phyloP scores from a whole-genome alignment of 2,797 vertebrate species.

The Alca torda region DNA sequence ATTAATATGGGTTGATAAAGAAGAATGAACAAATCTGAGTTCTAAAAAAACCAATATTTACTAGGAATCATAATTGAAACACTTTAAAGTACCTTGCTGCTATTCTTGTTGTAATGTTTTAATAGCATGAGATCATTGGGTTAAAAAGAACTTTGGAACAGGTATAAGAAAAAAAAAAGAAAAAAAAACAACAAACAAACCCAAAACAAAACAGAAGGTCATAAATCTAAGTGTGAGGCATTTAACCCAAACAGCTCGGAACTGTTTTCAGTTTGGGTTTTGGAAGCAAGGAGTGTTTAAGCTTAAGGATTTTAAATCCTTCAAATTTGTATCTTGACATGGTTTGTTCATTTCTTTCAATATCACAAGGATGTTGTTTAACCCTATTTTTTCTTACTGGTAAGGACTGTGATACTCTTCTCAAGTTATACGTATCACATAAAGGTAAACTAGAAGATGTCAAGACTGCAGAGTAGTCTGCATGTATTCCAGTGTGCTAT shows the following conservation, averaged over 20 bases:
- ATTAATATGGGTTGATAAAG: neutral
- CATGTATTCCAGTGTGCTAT: neutral
- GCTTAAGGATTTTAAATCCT: neutral
- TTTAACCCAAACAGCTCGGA: neutral
- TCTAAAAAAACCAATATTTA: accelerated
- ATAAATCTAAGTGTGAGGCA: neutral
- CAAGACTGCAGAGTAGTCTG: neutral
- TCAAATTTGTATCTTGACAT: neutral
- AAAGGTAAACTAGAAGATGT: neutral
- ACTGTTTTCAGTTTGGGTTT: neutral
- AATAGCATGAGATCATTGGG: neutral
- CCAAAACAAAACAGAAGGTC: neutral
- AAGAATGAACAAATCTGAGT: neutral
- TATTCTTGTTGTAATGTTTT: neutral
- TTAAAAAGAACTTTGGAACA: neutral
- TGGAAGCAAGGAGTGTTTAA: neutral
- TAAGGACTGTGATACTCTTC: neutral
- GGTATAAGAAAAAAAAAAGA: neutral
- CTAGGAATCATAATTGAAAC: neutral
- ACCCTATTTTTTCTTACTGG: neutral
- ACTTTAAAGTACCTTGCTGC: neutral
- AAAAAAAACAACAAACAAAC: no score
- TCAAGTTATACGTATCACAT: neutral
- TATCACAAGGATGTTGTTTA: neutral
- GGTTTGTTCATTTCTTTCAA: neutral